Conservation (phyloP, 2,888 invertebrate genomes). For the Xiphydria camelus region DNA sequence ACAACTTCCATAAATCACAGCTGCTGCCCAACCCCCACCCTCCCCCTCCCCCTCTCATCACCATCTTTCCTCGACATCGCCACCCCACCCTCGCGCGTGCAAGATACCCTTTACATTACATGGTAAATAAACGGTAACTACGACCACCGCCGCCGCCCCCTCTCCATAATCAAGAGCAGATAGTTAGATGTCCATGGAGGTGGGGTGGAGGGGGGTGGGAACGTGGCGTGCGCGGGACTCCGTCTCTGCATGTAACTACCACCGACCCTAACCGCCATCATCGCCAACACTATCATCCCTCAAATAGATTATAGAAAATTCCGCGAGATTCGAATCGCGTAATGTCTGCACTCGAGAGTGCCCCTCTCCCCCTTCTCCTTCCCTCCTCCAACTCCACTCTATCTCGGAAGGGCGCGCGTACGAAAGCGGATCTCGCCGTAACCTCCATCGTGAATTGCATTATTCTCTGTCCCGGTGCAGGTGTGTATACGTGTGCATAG, state of each 20-base stretch:
- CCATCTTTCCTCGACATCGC: too few species aligned
- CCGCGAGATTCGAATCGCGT: conserved; percentile 39
- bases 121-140: conserved; percentile 47
- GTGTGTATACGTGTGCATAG: too few species aligned
- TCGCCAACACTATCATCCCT: conserved; percentile 39
- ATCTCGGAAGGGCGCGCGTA: too few species aligned
- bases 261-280: conserved; percentile 28
- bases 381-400: neutral
- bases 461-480: too few species aligned
- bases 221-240: conserved; percentile 23
- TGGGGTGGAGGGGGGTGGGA: conserved; percentile 4
- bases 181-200: neutral
- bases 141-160: conserved; percentile 22
- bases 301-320: conserved; percentile 43
- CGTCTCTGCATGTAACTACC: conserved; percentile 24
- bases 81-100: conserved; percentile 6
- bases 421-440: too few species aligned
- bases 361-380: neutral
- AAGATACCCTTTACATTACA: conserved; percentile 37
- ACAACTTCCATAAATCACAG: conserved; percentile 37
- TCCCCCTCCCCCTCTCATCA: conserved; percentile 8
- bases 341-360: conserved; percentile 22
- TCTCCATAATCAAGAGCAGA: conserved; percentile 25
- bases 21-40: conserved; percentile 12
- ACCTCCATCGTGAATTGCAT: too few species aligned